phyloP scores from a whole-genome alignment of 1,140 invertebrate genomes.

The Drosophila azteca region DNA sequence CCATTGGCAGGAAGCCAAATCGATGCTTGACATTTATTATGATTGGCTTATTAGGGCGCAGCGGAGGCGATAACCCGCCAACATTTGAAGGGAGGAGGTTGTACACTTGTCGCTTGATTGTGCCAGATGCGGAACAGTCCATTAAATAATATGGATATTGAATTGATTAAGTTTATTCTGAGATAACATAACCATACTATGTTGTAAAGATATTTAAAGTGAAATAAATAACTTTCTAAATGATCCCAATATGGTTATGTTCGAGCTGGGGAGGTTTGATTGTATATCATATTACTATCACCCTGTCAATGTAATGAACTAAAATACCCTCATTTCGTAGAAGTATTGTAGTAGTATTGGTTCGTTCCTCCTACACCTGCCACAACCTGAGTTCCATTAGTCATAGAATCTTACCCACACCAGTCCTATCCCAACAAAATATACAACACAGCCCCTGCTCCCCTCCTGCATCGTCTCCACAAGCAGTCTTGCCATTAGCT shows the following conservation, averaged over 20 bases:
- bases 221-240: too few relatives aligned
- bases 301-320: too few relatives aligned
- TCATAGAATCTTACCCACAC: slow-evolving; percentile 25
- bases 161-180: too few relatives aligned
- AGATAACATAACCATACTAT: too few relatives aligned
- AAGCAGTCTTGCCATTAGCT: slow-evolving; percentile 32
- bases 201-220: too few relatives aligned
- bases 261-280: too few relatives aligned
- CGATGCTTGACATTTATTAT: slow-evolving; percentile 80
- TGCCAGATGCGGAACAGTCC: slow-evolving; percentile 9
- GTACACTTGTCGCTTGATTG: slow-evolving; percentile 27
- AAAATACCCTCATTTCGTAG: not conserved
- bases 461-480: not conserved
- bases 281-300: too few relatives aligned
- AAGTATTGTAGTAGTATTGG: slow-evolving; percentile 6
- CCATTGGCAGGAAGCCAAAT: slow-evolving; percentile 70
- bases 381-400: slow-evolving; percentile 29
- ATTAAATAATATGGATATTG: slow-evolving; percentile 29
- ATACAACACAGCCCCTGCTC: too few relatives aligned
- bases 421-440: slow-evolving; percentile 42
- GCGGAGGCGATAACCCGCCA: slow-evolving; percentile 26
- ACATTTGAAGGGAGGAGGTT: not conserved
- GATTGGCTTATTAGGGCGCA: slow-evolving; percentile 76
- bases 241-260: too few relatives aligned
- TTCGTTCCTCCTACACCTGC: slow-evolving; percentile 29